Percentiles rank a stretch among this genome's conserved stretches.
Evolutionary conservation across 2,888 invertebrate genomes (phyloP).

Genomic region (Ophioninae sp.): DNA sequence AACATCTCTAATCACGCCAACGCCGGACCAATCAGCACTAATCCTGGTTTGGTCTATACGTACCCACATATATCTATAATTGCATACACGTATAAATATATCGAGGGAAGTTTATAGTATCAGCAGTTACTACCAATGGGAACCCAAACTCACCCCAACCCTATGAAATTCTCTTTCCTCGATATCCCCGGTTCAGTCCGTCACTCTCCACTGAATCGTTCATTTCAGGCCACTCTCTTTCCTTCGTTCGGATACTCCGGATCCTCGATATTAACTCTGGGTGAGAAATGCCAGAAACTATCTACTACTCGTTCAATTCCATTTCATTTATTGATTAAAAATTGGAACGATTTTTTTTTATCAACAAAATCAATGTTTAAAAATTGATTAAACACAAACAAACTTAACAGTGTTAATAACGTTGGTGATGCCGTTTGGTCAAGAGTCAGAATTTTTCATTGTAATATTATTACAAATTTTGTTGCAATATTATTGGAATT

Average conservation of each 20-base stretch:
- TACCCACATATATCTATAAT: constrained; percentile 24
- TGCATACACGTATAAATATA: constrained; percentile 8
- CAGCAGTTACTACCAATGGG: constrained; percentile 68
- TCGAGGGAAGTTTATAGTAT: constrained; percentile 55
- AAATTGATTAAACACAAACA: too few relatives aligned
- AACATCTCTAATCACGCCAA: constrained; percentile 81
- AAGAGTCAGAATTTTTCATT: too few relatives aligned
- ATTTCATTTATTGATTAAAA: constrained; percentile 3
- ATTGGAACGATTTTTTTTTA: neutral
- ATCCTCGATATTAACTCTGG: constrained; percentile 13
- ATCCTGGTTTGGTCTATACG: constrained; percentile 74
- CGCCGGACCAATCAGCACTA: constrained; percentile 81
- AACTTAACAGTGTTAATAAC: too few relatives aligned
- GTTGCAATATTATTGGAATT: too few relatives aligned
- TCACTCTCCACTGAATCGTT: constrained; percentile 66
- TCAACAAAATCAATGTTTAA: neutral
- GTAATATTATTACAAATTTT: too few relatives aligned
- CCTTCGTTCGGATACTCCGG: constrained; percentile 51
- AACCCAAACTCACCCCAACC: constrained; percentile 74
- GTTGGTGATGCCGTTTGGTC: too few relatives aligned
- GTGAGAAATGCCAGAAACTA: constrained; percentile 44
- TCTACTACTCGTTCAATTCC: constrained; percentile 11
- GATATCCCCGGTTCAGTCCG: constrained; percentile 35
- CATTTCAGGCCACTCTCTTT: constrained; percentile 65
- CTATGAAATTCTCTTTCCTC: constrained; percentile 61